A percentile compares a stretch with the other conserved stretches of the same genome.
Evolutionary conservation across 1,140 invertebrate species (phyloP).

Genomic region (Lordiphosa clarofinis): DNA sequence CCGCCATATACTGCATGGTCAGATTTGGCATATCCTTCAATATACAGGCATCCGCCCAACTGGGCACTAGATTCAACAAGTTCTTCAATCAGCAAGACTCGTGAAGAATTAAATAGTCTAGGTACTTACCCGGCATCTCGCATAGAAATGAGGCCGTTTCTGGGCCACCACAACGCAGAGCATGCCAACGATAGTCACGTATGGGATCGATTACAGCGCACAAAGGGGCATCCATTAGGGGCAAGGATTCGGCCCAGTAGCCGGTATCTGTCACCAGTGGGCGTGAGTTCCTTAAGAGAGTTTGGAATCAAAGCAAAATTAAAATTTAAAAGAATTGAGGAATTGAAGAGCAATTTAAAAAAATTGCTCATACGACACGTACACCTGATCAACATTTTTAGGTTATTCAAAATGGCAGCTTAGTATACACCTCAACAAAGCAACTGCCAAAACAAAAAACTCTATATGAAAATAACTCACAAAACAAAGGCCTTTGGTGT

Average conservation of each 20-base stretch:
- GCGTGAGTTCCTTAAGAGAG: slow-evolving; percentile 77
- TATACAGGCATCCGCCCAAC: slow-evolving; percentile 85
- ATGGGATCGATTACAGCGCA: slow-evolving; percentile 86
- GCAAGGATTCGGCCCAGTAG: slow-evolving; percentile 84
- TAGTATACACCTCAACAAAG: too few relatives aligned
- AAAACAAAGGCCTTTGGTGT: too few relatives aligned
- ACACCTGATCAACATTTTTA: too few relatives aligned
- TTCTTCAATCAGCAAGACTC: neutral
- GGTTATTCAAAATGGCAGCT: too few relatives aligned
- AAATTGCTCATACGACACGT: too few relatives aligned
- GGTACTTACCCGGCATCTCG: slow-evolving; percentile 85
- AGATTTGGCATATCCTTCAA: slow-evolving; percentile 85
- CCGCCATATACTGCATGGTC: slow-evolving; percentile 86
- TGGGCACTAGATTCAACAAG: slow-evolving; percentile 81
- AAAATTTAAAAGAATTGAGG: neutral
- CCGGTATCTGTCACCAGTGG: slow-evolving; percentile 82
- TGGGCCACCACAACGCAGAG: slow-evolving; percentile 85
- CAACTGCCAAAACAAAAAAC: too few relatives aligned
- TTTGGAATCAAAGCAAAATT: neutral
- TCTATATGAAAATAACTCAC: too few relatives aligned
- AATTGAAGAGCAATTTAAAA: neutral
- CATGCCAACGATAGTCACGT: slow-evolving; percentile 86
- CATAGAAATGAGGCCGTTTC: slow-evolving; percentile 87
- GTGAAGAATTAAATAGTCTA: neutral
- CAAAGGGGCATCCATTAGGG: slow-evolving; percentile 81